Conservation (phyloP, 2,797 vertebrate species). For the Macrochelys suwanniensis region DNA sequence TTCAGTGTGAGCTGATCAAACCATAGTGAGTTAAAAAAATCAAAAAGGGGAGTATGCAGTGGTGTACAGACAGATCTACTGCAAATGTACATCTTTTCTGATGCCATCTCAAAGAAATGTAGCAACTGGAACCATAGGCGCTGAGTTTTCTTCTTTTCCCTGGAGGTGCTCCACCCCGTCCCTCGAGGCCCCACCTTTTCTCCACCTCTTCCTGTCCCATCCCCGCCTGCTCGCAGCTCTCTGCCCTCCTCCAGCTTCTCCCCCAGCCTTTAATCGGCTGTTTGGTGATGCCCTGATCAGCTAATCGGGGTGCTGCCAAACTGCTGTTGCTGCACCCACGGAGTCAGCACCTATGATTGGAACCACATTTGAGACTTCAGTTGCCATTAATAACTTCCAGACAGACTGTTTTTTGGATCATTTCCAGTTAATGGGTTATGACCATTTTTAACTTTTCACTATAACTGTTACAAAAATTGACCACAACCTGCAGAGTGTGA, state of each 20-base stretch:
- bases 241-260: too few species aligned
- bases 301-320: too few species aligned
- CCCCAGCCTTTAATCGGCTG: too few species aligned
- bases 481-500: background rate
- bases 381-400: background rate
- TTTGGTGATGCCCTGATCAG: too few species aligned
- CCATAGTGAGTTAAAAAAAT: background rate
- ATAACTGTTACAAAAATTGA: background rate
- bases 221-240: too few species aligned
- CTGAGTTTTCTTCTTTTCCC: too few species aligned
- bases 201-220: too few species aligned
- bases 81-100: constrained; percentile 28
- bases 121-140: constrained; percentile 23
- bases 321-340: too few species aligned
- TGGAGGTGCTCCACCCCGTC: too few species aligned
- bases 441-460: background rate
- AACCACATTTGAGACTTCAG: constrained; percentile 30
- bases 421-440: constrained; percentile 18
- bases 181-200: too few species aligned
- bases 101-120: constrained; percentile 53
- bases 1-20: constrained; percentile 13
- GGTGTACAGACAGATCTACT: too few species aligned
- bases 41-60: background rate
- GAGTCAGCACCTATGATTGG: background rate
- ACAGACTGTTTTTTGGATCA: background rate